Evolutionary conservation across 1,140 invertebrate genomes (phyloP), one percentile per base, ranked within the genome.

Genomic region (Ceratoteleas bidentatus): DNA sequence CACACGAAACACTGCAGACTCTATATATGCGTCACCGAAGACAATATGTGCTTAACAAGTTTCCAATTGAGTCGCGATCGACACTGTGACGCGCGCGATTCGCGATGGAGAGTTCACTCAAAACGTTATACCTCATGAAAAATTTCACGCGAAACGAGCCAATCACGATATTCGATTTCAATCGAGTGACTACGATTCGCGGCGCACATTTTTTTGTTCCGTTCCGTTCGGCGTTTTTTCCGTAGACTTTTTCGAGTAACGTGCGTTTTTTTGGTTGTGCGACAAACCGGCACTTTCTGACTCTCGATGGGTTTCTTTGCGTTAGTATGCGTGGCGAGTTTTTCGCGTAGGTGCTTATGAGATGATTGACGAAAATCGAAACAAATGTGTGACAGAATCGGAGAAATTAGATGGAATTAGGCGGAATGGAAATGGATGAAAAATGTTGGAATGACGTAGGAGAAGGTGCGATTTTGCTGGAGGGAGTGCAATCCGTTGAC

Each of bases 41-140:
- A 81, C 78, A 81, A 81, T 81, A 81, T 81, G 78, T 75, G 70
- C 78, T 80, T 80, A 80, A 80, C n/a, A 62, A 79, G 54, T 73
- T 73, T 65, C 58, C 60, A 70, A 65, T 66, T 62, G 43, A 73
- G 54, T 76, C 69, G 40, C 60, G 50, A 72, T 50, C 66, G 50
- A 72, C 50, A 66, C 54, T 60, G 40, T 32, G 47, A 73, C 52
- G 38, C 50, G n/a, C n/a, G n/a, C n/a, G n/a, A 57, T 73, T 62
- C 68, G 53, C 69, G 36, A 74, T 47, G 57, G 38, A 11, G 38
- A 57, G 57, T 69, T 68, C 53, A 73, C 49, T 61, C 57, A 38
- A 69, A 81, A 49, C 32, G 47, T 58, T 50, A 69, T 57, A 74
- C 68, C 76, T 79, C 68, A 70, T 79, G 66, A 72, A 58, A 70